A percentile compares a stretch with the other conserved stretches of the same genome.
Conservation (phyloP, 2,888 invertebrate genomes). For the Cryptus viduatorius region DNA sequence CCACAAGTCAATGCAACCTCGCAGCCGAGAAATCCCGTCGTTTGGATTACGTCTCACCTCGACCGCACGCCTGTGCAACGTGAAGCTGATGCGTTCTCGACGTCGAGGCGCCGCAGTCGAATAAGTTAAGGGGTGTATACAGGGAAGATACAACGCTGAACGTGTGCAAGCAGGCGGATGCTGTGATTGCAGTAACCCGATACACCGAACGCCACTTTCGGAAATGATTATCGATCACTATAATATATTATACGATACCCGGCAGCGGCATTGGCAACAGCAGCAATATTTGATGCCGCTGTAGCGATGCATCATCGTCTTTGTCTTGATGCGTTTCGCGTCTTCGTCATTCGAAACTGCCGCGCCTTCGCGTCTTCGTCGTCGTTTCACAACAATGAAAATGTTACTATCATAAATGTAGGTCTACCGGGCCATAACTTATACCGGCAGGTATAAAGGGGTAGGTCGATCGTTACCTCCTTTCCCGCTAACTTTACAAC, state of each 20-base stretch:
- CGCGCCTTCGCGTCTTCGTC: slow-evolving; percentile 6
- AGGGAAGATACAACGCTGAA: background rate
- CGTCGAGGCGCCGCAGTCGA: slow-evolving; percentile 22
- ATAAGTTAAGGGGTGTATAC: slow-evolving; percentile 5
- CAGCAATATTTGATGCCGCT: slow-evolving; percentile 5
- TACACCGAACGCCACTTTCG: slow-evolving; percentile 48
- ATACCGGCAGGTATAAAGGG: slow-evolving; percentile 48
- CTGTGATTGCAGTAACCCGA: slow-evolving; percentile 55
- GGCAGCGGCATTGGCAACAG: background rate
- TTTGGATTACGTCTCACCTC: slow-evolving; percentile 52
- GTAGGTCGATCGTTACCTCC: slow-evolving; percentile 61
- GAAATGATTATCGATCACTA: slow-evolving; percentile 57
- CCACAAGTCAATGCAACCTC: slow-evolving; percentile 30
- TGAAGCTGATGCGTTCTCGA: slow-evolving; percentile 37
- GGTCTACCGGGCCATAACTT: slow-evolving; percentile 54
- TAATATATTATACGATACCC: slow-evolving; percentile 13
- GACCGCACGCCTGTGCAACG: slow-evolving; percentile 37
- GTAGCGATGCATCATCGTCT: slow-evolving; percentile 30
- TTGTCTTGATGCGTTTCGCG: background rate
- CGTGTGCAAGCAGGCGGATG: background rate
- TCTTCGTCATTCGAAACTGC: slow-evolving; percentile 5
- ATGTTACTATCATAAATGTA: slow-evolving; percentile 49
- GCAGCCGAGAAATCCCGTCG: slow-evolving; percentile 31
- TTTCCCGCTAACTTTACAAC: slow-evolving; percentile 57
- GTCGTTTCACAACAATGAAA: slow-evolving; percentile 43